A percentile compares a stretch with the other conserved stretches of the same genome.
phyloP scores from a whole-genome alignment of 2,113 vertebrate species.

The Heteronetta atricapilla region DNA sequence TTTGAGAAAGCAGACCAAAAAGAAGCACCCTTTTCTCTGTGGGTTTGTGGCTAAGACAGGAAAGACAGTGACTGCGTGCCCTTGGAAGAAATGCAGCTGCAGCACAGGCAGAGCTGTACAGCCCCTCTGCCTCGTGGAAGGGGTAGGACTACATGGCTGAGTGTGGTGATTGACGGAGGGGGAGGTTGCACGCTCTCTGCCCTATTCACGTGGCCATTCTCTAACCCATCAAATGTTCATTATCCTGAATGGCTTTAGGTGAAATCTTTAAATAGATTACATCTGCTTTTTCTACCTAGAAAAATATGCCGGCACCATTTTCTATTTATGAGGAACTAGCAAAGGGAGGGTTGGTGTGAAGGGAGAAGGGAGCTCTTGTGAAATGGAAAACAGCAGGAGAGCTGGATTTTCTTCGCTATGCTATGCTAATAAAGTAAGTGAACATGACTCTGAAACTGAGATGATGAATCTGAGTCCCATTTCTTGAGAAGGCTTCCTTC shows the following conservation, averaged over 20 bases:
- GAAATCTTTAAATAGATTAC: not conserved
- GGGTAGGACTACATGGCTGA: not conserved
- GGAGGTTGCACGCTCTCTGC: not conserved
- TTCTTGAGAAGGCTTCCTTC: not conserved
- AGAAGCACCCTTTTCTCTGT: not conserved
- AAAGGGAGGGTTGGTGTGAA: not conserved
- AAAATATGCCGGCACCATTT: not conserved
- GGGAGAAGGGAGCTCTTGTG: not conserved
- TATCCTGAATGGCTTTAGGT: not conserved
- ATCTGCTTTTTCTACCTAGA: not conserved
- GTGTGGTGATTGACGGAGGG: not conserved
- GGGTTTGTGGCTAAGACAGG: not conserved
- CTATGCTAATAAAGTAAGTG: not conserved
- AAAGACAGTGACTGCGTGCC: not conserved
- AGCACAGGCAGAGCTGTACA: not conserved
- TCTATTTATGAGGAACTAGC: not conserved
- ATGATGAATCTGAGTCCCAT: constrained; percentile 36
- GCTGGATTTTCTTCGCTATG: not conserved
- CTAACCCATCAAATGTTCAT: not conserved
- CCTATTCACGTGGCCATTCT: not conserved
- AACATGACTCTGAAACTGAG: constrained; percentile 25
- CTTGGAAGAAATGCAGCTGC: not conserved
- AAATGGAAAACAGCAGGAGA: constrained; percentile 60
- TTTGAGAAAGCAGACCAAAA: not conserved
- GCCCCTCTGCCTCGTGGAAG: not conserved